phyloP scores from a whole-genome alignment of 2,797 vertebrate species.

The Myiotriccus ornatus region DNA sequence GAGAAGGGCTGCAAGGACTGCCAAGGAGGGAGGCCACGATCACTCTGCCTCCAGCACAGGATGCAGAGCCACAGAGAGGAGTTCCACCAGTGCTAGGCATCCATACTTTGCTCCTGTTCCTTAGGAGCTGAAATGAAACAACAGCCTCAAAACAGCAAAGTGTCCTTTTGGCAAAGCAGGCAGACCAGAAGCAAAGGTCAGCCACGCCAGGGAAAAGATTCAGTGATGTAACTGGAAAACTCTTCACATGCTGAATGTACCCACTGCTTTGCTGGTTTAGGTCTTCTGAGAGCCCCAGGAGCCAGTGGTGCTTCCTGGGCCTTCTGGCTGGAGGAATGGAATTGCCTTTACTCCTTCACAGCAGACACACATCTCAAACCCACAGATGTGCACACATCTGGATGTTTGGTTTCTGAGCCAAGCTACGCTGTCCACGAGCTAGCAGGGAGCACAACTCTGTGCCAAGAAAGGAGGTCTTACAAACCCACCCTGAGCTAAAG shows the following conservation, averaged over 20 bases:
- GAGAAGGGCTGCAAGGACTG: fast-evolving
- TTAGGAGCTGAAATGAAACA: neutral
- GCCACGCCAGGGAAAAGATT: neutral
- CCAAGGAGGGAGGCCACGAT: fast-evolving
- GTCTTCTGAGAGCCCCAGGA: neutral
- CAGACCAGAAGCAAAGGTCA: neutral
- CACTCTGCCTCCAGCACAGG: fast-evolving
- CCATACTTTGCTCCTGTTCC: fast-evolving
- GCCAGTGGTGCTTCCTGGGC: neutral
- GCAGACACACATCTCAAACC: neutral
- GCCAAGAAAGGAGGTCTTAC: too few relatives aligned
- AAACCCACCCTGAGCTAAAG: fast-evolving
- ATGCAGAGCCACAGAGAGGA: fast-evolving
- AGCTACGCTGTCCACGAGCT: fast-evolving
- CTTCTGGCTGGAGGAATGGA: neutral
- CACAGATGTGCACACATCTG: fast-evolving
- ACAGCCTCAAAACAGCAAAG: neutral
- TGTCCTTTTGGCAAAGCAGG: neutral
- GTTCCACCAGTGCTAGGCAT: fast-evolving
- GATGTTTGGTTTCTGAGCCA: neutral
- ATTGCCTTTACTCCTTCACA: neutral
- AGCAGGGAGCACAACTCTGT: neutral
- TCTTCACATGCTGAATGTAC: too few relatives aligned
- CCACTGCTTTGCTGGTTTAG: neutral
- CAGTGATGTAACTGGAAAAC: neutral